These are phyloP conservation scores for Megalops atlanticus DNA, from an alignment of 2,113 vertebrate species.

Conservation along the genomic window DNA sequence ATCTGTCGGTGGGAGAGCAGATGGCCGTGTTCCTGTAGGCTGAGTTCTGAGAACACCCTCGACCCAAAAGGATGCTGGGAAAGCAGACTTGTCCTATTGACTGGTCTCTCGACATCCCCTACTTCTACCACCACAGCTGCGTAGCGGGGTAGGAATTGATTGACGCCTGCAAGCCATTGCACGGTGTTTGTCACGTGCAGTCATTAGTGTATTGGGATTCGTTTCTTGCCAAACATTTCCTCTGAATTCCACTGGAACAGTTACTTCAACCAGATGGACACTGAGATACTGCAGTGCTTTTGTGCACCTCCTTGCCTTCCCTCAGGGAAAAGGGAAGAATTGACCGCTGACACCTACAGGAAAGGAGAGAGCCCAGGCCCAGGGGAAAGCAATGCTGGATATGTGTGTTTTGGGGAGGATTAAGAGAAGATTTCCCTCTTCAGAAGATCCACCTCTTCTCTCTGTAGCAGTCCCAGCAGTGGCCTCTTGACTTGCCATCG, in stretches of 20 bases:
- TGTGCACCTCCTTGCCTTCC: too few relatives aligned
- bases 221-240: too few relatives aligned
- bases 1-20: constrained; percentile 68
- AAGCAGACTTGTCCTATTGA: constrained; percentile 66
- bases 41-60: constrained; percentile 57
- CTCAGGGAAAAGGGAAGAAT: too few relatives aligned
- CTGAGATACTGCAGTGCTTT: too few relatives aligned
- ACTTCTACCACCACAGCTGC: constrained; percentile 55
- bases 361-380: background rate
- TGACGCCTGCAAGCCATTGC: constrained; percentile 51
- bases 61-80: constrained; percentile 51
- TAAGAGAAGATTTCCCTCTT: background rate
- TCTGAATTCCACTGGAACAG: too few relatives aligned
- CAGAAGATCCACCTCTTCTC: background rate
- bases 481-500: background rate
- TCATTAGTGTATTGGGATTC: too few relatives aligned
- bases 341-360: constrained; percentile 43
- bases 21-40: constrained; percentile 63
- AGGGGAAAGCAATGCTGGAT: constrained; percentile 51
- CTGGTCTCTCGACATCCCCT: constrained; percentile 55
- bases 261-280: too few relatives aligned
- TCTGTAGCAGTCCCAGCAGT: background rate
- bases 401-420: constrained; percentile 41
- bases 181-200: constrained; percentile 39
- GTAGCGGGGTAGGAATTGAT: constrained; percentile 42